A percentile compares a stretch with the other conserved stretches of the same genome.
Evolutionary conservation across 1,140 invertebrate species (phyloP).

Genomic region (Eufriesea mexicana): DNA sequence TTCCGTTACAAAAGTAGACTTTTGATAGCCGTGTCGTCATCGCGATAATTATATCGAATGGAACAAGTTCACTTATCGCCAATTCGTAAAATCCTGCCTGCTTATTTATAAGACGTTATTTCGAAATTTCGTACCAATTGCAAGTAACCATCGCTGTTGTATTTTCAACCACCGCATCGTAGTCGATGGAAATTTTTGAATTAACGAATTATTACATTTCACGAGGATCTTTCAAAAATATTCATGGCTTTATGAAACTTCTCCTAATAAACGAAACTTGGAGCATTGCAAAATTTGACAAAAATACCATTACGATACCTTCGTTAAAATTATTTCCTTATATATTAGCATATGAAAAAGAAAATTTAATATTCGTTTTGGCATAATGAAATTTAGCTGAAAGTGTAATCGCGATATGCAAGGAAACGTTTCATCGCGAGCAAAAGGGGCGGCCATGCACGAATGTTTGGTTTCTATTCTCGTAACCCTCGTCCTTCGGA

Average conservation of each 20-base stretch:
- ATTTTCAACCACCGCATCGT: neutral
- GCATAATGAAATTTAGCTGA: too few species aligned
- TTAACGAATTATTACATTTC: neutral
- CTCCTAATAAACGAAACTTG: neutral
- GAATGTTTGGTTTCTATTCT: neutral
- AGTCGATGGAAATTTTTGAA: neutral
- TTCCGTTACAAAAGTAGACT: neutral
- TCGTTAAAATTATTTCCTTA: too few species aligned
- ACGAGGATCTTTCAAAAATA: neutral
- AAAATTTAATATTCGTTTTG: too few species aligned
- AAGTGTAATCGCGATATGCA: neutral
- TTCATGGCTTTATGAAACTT: too few species aligned
- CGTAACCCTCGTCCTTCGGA: neutral
- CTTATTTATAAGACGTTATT: neutral
- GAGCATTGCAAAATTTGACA: neutral
- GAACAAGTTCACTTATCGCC: neutral
- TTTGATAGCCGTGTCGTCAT: neutral
- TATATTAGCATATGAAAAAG: too few species aligned
- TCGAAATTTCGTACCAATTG: neutral
- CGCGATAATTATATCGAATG: constrained; percentile 2
- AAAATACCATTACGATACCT: neutral
- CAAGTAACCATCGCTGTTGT: neutral
- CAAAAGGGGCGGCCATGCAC: neutral
- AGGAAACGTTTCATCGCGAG: neutral
- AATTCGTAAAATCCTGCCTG: neutral